These are phyloP conservation scores for Xiphorhynchus erythropygius DNA, from an alignment of 2,797 vertebrate species.

Conservation along the genomic window DNA sequence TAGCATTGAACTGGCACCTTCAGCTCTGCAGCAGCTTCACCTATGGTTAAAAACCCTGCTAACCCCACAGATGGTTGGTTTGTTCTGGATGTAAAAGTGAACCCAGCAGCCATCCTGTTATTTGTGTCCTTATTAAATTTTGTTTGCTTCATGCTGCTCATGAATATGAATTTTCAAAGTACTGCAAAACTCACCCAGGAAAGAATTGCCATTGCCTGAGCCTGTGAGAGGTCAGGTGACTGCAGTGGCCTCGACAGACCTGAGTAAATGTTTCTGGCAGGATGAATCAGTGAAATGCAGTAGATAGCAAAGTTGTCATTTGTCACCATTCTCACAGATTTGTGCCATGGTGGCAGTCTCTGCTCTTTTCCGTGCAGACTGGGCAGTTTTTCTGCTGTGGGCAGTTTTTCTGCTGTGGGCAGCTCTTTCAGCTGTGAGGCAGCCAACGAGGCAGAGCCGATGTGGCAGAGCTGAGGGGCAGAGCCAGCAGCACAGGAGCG, in stretches of 20 bases:
- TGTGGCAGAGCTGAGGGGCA: neutral
- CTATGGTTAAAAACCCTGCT: neutral
- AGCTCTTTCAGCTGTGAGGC: neutral
- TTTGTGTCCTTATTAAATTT: neutral
- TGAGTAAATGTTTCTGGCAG: neutral
- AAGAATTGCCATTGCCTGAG: neutral
- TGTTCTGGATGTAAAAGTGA: neutral
- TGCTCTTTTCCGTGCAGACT: neutral
- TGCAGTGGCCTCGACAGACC: neutral
- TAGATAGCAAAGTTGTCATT: neutral
- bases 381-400: neutral
- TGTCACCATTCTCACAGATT: neutral
- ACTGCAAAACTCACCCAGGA: fast-evolving
- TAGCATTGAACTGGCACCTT: neutral
- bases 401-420: neutral
- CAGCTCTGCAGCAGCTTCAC: neutral
- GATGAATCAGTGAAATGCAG: neutral
- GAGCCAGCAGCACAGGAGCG: fast-evolving
- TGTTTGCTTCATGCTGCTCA: neutral
- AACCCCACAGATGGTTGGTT: neutral
- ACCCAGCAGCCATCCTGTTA: neutral
- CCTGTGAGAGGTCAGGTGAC: fast-evolving
- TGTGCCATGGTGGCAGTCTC: neutral
- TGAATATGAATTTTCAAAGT: neutral
- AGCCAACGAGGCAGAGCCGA: fast-evolving